phyloP scores from a whole-genome alignment of 2,113 vertebrate species.

The Gallinago jamesoni region DNA sequence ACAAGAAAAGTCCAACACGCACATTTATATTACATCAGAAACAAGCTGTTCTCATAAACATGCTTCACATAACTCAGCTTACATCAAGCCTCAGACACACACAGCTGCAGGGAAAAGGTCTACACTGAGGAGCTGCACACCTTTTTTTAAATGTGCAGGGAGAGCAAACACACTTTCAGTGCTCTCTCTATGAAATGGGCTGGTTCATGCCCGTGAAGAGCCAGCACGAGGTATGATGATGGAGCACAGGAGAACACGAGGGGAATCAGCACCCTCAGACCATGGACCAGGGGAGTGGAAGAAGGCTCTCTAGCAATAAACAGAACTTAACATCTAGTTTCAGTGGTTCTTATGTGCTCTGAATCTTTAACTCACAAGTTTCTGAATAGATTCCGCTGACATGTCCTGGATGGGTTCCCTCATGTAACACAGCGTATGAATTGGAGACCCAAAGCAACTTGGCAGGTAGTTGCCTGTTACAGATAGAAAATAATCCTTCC shows the following conservation, averaged over 20 bases:
- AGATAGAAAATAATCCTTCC: conserved; percentile 95
- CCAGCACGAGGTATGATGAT: background rate
- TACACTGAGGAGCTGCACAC: background rate
- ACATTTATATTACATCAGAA: background rate
- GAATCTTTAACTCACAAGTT: conserved; percentile 81
- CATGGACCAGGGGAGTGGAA: background rate
- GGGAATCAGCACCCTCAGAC: background rate
- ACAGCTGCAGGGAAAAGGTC: background rate
- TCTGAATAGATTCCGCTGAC: conserved; percentile 74
- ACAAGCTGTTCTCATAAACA: background rate
- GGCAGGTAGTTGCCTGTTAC: conserved; percentile 91
- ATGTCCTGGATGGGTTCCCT: conserved; percentile 90
- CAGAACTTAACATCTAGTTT: background rate
- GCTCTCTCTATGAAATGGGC: background rate
- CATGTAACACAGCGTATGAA: conserved; percentile 84
- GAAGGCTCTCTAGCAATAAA: background rate
- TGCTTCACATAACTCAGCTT: accelerated
- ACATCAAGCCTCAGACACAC: background rate
- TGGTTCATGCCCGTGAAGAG: background rate
- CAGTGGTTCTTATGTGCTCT: background rate
- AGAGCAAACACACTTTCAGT: background rate
- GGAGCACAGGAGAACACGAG: background rate
- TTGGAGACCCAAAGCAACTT: conserved; percentile 91
- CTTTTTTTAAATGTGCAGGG: background rate
- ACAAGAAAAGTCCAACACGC: background rate